Base-by-base conservation (phyloP, 1,140 invertebrate species). In the Parapsyche elsis region DNA sequence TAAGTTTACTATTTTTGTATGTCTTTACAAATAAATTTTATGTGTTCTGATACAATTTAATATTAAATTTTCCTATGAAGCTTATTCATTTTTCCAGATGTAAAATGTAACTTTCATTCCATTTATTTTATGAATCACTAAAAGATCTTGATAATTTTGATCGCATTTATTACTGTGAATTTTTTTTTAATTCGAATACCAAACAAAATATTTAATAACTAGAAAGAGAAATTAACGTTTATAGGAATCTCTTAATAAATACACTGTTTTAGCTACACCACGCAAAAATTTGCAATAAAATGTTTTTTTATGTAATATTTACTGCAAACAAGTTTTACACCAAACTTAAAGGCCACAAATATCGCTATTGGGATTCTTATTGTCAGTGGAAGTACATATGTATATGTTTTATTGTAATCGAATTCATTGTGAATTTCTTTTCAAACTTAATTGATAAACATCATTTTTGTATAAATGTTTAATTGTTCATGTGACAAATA, bases 41-140 rank as follows among this genome's bases (percentile, higher is more conserved):
- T 38, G 30, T 38, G 30, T 38, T 38, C 30, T 38, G 30, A 38
- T 38, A 4, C 2, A 61, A 61, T 61, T 61, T 19, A 21, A 61
- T 19, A 19, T 21, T 7, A 61, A 61, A 61, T 19, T 61, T n/a
- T 61, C 4, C 21, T 38, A 38, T 38, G 30, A 38, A 38, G 30
- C 30, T 38, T 38, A 38, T 38, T 38, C 30, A 38, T 38, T 38
- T 38, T 38, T 38, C 30, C 30, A 4, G 30, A 38, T 67, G 9
- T 67, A 16, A 53, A 53, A 67, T 67, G 64, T 67, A 26, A 67
- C 24, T 67, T 67, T 67, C 64, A 67, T 67, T 67, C 64, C 64
- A 67, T 67, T 67, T 67, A 67, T 23, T 19, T 61, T 19, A 61
- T 19, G 19, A 19, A 61, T 61, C 57, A 61, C 16, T 9, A 19